A percentile compares a stretch with the other conserved stretches of the same genome.
phyloP scores from a whole-genome alignment of 2,797 vertebrate species.

The Tauraco hartlaubi region DNA sequence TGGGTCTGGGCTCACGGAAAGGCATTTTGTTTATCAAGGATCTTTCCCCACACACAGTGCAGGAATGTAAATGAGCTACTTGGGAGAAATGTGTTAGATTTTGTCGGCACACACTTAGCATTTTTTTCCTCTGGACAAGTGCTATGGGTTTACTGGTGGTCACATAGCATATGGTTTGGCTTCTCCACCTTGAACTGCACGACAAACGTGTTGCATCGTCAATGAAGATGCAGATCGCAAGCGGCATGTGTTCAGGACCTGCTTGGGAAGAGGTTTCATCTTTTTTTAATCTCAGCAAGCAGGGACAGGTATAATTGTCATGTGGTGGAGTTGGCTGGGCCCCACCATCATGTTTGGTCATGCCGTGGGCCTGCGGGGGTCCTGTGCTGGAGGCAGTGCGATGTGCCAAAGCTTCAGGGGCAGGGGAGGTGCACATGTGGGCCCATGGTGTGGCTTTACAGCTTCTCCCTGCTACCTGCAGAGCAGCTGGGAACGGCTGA shows the following conservation, averaged over 20 bases:
- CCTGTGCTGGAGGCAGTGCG: background rate
- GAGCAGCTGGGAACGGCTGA: background rate
- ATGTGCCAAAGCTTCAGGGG: background rate
- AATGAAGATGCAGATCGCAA: background rate
- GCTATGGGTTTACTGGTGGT: background rate
- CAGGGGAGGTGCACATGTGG: accelerated
- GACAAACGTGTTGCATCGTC: accelerated
- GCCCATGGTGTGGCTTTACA: background rate
- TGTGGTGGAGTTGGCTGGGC: background rate
- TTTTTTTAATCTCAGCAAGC: background rate
- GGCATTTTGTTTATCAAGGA: background rate
- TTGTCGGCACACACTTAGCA: background rate
- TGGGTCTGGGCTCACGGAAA: background rate
- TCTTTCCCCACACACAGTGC: background rate
- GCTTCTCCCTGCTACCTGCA: background rate
- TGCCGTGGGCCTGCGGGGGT: accelerated
- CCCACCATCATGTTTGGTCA: background rate
- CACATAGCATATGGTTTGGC: slow-evolving; percentile 14
- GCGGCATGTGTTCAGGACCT: background rate
- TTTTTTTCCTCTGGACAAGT: background rate
- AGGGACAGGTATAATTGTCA: background rate
- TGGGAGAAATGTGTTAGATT: background rate
- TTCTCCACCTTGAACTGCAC: background rate
- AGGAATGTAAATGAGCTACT: background rate
- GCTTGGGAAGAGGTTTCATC: background rate